Conservation (phyloP, 2,797 vertebrate genomes). For the Margarornis squamiger region DNA sequence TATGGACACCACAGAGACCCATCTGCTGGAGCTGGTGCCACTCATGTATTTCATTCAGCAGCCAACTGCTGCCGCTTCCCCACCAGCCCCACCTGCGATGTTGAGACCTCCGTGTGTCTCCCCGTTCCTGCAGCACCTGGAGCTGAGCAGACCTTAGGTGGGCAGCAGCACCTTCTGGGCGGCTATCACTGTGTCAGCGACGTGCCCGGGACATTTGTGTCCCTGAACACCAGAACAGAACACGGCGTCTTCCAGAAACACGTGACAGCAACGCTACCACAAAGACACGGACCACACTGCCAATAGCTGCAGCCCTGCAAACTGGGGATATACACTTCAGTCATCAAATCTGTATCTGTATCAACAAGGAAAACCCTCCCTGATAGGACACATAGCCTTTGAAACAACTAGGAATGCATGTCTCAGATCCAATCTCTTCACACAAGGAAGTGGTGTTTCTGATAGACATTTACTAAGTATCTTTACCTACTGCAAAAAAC, state of each 20-base stretch:
- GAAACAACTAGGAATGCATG: background rate
- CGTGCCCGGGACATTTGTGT: background rate
- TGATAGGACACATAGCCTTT: accelerated
- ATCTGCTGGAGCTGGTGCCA: constrained; percentile 7
- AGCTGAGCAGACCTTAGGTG: background rate
- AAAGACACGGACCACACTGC: accelerated
- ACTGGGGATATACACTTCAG: background rate
- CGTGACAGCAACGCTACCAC: background rate
- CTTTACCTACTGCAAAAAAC: background rate
- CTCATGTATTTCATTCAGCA: background rate
- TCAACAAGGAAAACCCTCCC: background rate
- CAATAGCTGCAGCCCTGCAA: background rate
- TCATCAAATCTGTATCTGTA: background rate
- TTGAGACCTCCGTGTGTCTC: accelerated
- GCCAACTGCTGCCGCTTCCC: background rate
- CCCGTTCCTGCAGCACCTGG: background rate
- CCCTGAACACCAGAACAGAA: background rate
- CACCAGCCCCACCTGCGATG: accelerated
- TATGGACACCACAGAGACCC: background rate
- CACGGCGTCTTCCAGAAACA: background rate
- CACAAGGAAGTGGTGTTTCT: background rate
- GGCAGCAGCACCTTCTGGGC: background rate
- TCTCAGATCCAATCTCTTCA: background rate
- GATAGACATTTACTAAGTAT: background rate
- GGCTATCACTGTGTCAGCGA: accelerated